Evolutionary conservation across 2,888 invertebrate genomes (phyloP).

Genomic region (Trichogramma dendrolimi): DNA sequence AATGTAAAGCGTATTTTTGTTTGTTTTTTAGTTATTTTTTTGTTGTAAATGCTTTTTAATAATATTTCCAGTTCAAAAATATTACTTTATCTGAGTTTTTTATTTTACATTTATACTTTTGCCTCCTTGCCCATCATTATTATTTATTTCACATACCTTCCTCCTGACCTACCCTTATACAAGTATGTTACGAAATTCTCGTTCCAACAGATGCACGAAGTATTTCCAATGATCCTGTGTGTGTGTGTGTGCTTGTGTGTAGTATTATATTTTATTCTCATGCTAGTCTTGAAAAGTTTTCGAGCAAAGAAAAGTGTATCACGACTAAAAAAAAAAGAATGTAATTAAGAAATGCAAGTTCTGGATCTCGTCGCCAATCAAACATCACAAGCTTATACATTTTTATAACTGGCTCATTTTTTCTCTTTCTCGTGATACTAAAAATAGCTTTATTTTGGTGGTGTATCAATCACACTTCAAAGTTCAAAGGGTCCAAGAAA

Average conservation of each 20-base stretch:
- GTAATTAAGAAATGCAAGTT: slow-evolving; percentile 11
- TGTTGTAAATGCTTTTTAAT: slow-evolving; percentile 55
- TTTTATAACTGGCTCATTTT: too few species aligned
- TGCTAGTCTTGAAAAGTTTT: too few species aligned
- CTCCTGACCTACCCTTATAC: too few species aligned
- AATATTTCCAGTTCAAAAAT: slow-evolving; percentile 52
- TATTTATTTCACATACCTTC: neutral
- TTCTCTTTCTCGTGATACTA: too few species aligned
- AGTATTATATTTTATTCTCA: too few species aligned
- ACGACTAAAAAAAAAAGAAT: neutral
- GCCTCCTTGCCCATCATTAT: slow-evolving; percentile 8
- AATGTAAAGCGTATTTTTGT: slow-evolving; percentile 54
- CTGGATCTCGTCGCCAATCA: slow-evolving; percentile 20
- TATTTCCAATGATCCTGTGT: too few species aligned
- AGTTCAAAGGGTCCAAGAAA: slow-evolving; percentile 9
- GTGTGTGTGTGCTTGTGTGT: too few species aligned
- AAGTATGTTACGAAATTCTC: too few species aligned
- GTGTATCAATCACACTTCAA: neutral
- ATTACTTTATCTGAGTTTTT: slow-evolving; percentile 45
- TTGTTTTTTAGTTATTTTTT: slow-evolving; percentile 53
- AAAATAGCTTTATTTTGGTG: too few species aligned
- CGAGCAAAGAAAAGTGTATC: neutral
- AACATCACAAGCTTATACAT: too few species aligned
- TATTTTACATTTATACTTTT: slow-evolving; percentile 23
- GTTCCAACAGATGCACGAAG: too few species aligned